These are phyloP conservation scores for Cariama cristata DNA, from an alignment of 2,113 vertebrate species.

Conservation along the genomic window DNA sequence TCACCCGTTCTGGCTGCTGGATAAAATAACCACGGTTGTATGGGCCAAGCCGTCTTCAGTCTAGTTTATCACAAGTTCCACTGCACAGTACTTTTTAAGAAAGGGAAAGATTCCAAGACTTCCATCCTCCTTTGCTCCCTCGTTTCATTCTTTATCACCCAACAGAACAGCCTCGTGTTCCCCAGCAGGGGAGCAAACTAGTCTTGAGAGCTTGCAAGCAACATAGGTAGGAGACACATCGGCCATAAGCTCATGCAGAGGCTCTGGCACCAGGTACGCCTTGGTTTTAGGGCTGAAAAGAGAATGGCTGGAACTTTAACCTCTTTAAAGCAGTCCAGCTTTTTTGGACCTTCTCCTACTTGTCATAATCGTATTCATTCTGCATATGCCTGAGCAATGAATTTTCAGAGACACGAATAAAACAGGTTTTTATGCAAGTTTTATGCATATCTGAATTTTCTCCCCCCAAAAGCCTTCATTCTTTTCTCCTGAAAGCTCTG, in stretches of 20 bases:
- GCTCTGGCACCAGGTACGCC: not conserved
- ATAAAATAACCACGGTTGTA: fast-evolving
- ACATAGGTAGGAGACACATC: fast-evolving
- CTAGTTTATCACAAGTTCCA: not conserved
- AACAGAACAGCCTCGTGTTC: not conserved
- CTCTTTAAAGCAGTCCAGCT: not conserved
- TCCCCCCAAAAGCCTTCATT: constrained; percentile 39
- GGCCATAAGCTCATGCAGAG: not conserved
- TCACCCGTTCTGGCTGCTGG: not conserved
- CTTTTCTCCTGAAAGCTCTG: constrained; percentile 63
- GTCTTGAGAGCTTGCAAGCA: not conserved
- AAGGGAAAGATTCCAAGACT: not conserved
- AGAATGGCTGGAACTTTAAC: not conserved
- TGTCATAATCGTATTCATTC: not conserved
- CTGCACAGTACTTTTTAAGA: not conserved
- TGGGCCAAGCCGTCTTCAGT: not conserved
- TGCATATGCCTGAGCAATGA: not conserved
- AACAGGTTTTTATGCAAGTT: constrained; percentile 13
- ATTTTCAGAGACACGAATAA: not conserved
- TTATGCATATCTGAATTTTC: constrained; percentile 1
- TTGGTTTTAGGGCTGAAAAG: not conserved
- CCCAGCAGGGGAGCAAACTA: not conserved
- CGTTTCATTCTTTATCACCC: not conserved
- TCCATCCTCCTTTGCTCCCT: not conserved
- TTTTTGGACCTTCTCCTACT: not conserved